Evolutionary conservation across 2,113 vertebrate genomes (phyloP), one percentile per base, ranked within the genome.

Genomic region (Ageneiosus marmoratus): DNA sequence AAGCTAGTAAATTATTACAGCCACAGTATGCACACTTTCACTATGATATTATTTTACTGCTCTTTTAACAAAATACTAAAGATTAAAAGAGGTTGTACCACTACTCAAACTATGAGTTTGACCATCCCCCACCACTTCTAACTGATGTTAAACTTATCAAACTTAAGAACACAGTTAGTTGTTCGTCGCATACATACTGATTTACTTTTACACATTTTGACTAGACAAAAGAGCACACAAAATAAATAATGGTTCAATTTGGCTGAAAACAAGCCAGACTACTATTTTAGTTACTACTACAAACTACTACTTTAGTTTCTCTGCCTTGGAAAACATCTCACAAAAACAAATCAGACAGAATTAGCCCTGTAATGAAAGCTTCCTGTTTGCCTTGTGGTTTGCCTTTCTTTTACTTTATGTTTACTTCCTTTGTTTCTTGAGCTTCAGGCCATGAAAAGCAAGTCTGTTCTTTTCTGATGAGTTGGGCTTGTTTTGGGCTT

Each of bases 1-100:
- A 73, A 67, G 73, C 63, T 81, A 81, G 86, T 87, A 83, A 79
- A 84, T 85, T 27, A 67, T 83, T 79, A 82, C 70, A 79, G 75
- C 29, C 76, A 79, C 51, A 79, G 51, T 70, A 77, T 77, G 77
- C 70, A 82, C n/a, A 79, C 69, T 37, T 60, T 37, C 51, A 75
- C 69, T 3, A 41, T 58, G 29, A 51, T 82, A 56, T 80, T 46
- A 63, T 56, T 81, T 81, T 55, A 50, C 22, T 78, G 27, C 62
- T 72, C 60, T 77, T 82, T 56, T 20, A 83, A 80, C 53, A 77
- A 77, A 65, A 13, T n/a, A 62, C 44, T 16, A n/a, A 73, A 62
- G 27, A 77, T 29, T 53, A 48, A 34, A n/a, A n/a, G 81, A 16
- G 56, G 5, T 22, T 82, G 1, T 76, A 51, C 18, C 29, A 63